Evolutionary conservation across 1,140 invertebrate species (phyloP), one percentile per base, ranked within the genome.

Genomic region (Solenopsis fugax): DNA sequence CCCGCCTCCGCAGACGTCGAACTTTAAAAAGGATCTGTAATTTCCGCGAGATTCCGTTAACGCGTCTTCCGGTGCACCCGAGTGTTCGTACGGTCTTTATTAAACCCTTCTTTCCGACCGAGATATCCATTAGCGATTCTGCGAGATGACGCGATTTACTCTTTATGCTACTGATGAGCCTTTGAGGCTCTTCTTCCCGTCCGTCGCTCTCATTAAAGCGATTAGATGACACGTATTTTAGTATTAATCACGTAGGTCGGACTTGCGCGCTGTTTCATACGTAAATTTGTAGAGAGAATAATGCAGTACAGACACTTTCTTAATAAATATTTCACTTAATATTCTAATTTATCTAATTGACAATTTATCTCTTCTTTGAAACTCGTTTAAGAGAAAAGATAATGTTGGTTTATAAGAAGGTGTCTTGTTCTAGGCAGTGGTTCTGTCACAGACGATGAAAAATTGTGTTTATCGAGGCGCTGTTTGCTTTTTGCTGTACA

Each of bases 11-110:
- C 69, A 62, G 77, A 81, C 85, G 67, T 90, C 89, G 78, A 90
- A 90, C 88, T 87, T 89, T 77, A 52, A 65, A 78, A 62, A 18
- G 37, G 24, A 84, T 73, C 69, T 84, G 80, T 62, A 75, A 84
- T 84, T 84, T 84, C 54, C 45, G 18, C n/a, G 69, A 50, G 54
- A 73, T 84, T 56, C 18, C 21, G 67, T 73, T 73, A 73, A 60
- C 56, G 80, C 69, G 41, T 4, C 2, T 34, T 41, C 45, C 24
- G 13, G 41, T 62, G 41, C 67, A 58, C 9, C 64, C 29, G 21
- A 41, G 37, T 50, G 37, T 37, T 81, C 48, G 10, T 75, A 50
- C 41, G 9, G 0, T 60, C 41, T 50, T 73, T 60, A 60, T 84
- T 84, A 75, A 84, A 50, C 56, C 13, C n/a, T 81, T 81, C 54